Conservation (phyloP, 2,797 vertebrate genomes). For the Acrossocheilus fasciatus region DNA sequence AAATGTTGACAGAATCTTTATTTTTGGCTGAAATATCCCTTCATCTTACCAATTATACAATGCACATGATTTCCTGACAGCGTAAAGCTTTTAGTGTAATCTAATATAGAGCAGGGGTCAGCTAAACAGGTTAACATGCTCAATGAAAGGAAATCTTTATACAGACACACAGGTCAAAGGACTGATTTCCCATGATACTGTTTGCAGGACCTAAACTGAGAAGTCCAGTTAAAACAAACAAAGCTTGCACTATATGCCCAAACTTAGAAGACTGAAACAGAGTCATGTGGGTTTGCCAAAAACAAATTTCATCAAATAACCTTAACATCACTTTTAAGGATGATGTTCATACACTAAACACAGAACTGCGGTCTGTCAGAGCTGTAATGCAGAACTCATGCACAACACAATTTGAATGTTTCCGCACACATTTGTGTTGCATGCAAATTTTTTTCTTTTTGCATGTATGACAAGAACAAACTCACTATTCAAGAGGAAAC, state of each 20-base stretch:
- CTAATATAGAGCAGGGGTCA: neutral
- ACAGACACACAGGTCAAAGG: constrained; percentile 7
- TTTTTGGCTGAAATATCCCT: neutral
- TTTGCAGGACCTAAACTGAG: neutral
- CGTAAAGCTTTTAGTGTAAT: constrained; percentile 18
- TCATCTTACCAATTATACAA: neutral
- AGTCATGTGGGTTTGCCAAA: neutral
- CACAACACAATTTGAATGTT: neutral
- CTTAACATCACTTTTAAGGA: neutral
- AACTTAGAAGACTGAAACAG: neutral
- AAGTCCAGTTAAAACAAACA: constrained; percentile 15
- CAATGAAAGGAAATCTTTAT: constrained; percentile 25
- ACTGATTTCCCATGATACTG: constrained; percentile 6
- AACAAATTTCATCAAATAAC: neutral
- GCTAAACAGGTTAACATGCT: constrained; percentile 9
- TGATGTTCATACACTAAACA: too few relatives aligned
- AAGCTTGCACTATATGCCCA: neutral
- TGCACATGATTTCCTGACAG: constrained; percentile 11
- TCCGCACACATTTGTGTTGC: neutral
- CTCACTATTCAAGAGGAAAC: neutral
- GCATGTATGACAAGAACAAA: neutral
- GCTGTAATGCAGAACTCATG: neutral
- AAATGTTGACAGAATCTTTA: neutral
- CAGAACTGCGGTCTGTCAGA: neutral
- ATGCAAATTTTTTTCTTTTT: neutral